These are phyloP conservation scores for Amblyjoppa proteus DNA, from an alignment of 2,888 invertebrate genomes.

Conservation along the genomic window DNA sequence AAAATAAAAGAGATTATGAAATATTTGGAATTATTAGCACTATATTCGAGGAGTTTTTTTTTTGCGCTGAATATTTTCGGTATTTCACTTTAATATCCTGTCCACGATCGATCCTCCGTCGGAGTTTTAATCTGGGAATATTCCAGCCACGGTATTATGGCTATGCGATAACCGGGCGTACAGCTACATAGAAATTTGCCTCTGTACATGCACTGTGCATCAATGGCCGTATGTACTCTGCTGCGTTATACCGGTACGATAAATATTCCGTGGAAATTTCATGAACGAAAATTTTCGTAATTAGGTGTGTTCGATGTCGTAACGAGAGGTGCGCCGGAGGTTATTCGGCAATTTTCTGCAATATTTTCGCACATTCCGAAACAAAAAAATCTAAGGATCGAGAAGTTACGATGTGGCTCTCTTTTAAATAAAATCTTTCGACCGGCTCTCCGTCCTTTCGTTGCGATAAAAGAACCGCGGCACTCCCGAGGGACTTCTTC, in stretches of 20 bases:
- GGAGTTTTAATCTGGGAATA: not conserved
- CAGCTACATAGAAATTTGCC: not conserved
- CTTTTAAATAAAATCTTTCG: constrained; percentile 34
- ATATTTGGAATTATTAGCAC: too few relatives aligned
- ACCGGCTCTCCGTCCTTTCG: constrained; percentile 22
- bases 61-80: too few relatives aligned
- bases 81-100: not conserved
- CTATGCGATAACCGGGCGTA: not conserved
- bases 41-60: too few relatives aligned
- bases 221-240: not conserved
- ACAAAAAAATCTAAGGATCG: constrained; percentile 7
- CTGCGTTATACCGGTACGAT: not conserved
- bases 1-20: too few relatives aligned
- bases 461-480: not conserved
- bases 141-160: not conserved
- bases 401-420: not conserved
- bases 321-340: not conserved
- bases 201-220: not conserved
- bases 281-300: constrained; percentile 10
- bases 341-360: not conserved
- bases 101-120: not conserved
- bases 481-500: constrained; percentile 17
- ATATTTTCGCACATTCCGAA: not conserved
- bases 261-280: constrained; percentile 14
- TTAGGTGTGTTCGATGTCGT: not conserved